Conservation (phyloP, 1,140 invertebrate species). For the Leptestheria dahalacensis region DNA sequence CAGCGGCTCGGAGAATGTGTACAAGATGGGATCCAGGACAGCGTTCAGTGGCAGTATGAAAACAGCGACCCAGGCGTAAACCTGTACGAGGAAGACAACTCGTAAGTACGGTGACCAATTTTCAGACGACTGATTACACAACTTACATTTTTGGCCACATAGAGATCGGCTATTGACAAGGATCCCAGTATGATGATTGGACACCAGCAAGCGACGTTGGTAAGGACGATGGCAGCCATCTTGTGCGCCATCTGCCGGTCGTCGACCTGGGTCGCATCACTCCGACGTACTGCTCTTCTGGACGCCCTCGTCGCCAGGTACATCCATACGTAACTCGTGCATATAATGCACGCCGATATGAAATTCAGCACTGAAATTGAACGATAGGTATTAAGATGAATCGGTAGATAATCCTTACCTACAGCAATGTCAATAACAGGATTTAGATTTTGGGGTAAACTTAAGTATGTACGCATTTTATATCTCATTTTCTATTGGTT, state of each 20-base stretch:
- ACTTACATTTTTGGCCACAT: constrained; percentile 32
- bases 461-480: too few species aligned
- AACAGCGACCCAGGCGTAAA: constrained; percentile 40
- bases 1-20: too few species aligned
- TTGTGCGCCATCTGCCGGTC: constrained; percentile 37
- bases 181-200: constrained; percentile 37
- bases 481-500: too few species aligned
- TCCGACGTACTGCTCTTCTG: constrained; percentile 27
- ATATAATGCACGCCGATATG: constrained; percentile 36
- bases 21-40: constrained; percentile 39
- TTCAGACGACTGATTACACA: background rate
- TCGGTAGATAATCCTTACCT: too few species aligned
- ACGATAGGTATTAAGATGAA: too few species aligned
- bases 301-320: constrained; percentile 36
- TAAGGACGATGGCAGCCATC: constrained; percentile 39
- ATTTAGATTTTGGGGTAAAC: background rate
- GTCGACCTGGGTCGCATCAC: constrained; percentile 24
- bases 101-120: background rate
- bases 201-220: constrained; percentile 41
- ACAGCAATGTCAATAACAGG: too few species aligned
- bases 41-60: constrained; percentile 40
- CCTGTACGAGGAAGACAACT: constrained; percentile 20
- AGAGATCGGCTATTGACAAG: constrained; percentile 31
- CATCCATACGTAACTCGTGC: constrained; percentile 39
- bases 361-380: constrained; percentile 34